phyloP scores from a whole-genome alignment of 2,113 vertebrate genomes.

The Prinia subflava region DNA sequence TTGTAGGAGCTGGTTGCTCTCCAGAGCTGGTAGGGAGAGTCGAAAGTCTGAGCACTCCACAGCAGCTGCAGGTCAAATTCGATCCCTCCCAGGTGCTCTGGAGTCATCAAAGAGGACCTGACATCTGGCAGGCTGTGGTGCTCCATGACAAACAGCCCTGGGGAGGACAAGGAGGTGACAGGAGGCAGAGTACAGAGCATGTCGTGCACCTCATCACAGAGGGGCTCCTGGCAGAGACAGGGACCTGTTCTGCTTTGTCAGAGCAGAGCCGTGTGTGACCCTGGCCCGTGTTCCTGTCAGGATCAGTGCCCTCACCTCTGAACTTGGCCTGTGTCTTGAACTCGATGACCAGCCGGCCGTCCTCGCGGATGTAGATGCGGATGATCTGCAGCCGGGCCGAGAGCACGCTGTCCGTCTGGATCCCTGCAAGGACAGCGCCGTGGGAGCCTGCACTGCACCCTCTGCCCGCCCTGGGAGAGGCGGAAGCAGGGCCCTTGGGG shows the following conservation, averaged over 20 bases:
- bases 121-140: slow-evolving; percentile 93
- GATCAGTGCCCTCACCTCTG: slow-evolving; percentile 77
- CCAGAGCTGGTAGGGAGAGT: slow-evolving; percentile 97
- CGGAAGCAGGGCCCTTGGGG: no score
- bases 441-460: neutral
- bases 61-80: slow-evolving; percentile 93
- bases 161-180: neutral
- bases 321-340: slow-evolving; percentile 99
- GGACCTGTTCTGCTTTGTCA: neutral
- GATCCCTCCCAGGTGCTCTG: slow-evolving; percentile 93
- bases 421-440: slow-evolving; percentile 73
- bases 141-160: slow-evolving; percentile 93
- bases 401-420: slow-evolving; percentile 97
- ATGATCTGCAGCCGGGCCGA: slow-evolving; percentile 95
- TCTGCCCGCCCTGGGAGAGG: no score
- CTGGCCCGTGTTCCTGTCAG: neutral
- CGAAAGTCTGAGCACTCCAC: slow-evolving; percentile 96
- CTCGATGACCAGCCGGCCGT: slow-evolving; percentile 94
- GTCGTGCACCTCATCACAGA: fast-evolving
- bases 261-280: neutral
- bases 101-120: slow-evolving; percentile 87
- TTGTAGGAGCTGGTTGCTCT: slow-evolving; percentile 96
- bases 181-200: fast-evolving
- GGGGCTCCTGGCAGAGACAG: neutral
- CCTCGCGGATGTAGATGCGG: slow-evolving; percentile 94